These are phyloP conservation scores for Colletes latitarsis DNA, from an alignment of 1,140 invertebrate species.

Conservation along the genomic window DNA sequence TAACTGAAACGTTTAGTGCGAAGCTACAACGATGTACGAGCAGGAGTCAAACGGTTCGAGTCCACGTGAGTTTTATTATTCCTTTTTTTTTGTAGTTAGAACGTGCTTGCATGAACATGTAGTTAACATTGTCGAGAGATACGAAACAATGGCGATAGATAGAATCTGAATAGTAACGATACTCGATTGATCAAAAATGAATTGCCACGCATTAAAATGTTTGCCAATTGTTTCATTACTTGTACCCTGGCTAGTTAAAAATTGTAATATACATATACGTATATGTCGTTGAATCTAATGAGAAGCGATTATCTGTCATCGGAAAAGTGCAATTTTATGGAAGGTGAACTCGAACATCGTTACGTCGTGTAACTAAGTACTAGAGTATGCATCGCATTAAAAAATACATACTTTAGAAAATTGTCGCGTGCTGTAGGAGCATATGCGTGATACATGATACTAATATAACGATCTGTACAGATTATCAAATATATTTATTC, in stretches of 20 bases:
- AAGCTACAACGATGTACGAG: neutral
- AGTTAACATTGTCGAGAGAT: neutral
- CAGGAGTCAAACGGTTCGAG: neutral
- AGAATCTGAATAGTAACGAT: neutral
- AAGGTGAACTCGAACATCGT: slow-evolving; percentile 1
- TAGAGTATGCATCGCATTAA: neutral
- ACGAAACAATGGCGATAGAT: neutral
- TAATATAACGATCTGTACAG: neutral
- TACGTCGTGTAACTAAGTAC: slow-evolving; percentile 11
- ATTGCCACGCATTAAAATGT: neutral
- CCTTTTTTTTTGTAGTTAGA: neutral
- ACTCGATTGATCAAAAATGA: neutral
- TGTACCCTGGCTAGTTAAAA: neutral
- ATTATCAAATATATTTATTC: neutral
- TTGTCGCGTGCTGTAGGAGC: neutral
- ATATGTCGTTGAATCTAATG: slow-evolving; percentile 13
- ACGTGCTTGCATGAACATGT: fast-evolving
- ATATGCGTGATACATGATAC: neutral
- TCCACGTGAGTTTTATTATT: neutral
- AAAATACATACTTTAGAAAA: slow-evolving; percentile 7
- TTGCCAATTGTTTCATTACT: no score
- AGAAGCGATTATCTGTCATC: slow-evolving; percentile 2
- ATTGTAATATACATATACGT: neutral
- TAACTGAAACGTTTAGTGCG: no score
- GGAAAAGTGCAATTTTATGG: slow-evolving; percentile 24